These are phyloP conservation scores for Ditula angustiorana DNA, from an alignment of 2,888 invertebrate species.

Conservation along the genomic window DNA sequence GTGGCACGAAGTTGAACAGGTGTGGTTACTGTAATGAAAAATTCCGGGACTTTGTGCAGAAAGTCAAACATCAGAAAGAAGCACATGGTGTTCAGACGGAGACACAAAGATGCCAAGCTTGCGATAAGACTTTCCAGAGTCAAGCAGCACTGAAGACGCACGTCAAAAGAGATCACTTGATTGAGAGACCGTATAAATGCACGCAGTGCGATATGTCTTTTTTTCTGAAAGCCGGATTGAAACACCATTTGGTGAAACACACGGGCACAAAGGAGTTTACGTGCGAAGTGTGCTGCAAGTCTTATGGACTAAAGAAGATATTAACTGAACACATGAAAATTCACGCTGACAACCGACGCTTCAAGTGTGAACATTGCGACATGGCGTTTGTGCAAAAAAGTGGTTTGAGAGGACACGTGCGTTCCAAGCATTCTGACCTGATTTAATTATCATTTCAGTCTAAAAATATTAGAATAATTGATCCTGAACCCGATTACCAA, in stretches of 20 bases:
- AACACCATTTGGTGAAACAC: slow-evolving; percentile 56
- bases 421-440: slow-evolving; percentile 51
- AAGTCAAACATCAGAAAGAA: slow-evolving; percentile 58
- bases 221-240: slow-evolving; percentile 55
- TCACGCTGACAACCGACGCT: slow-evolving; percentile 46
- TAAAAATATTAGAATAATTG: too few relatives aligned
- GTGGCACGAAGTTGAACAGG: slow-evolving; percentile 55
- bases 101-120: slow-evolving; percentile 21
- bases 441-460: background rate
- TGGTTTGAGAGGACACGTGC: slow-evolving; percentile 53
- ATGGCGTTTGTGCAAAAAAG: slow-evolving; percentile 51
- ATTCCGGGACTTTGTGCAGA: slow-evolving; percentile 60
- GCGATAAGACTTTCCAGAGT: slow-evolving; percentile 26
- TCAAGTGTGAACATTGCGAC: slow-evolving; percentile 47
- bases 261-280: slow-evolving; percentile 52
- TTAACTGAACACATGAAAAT: slow-evolving; percentile 59
- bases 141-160: slow-evolving; percentile 18
- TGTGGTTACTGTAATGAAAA: slow-evolving; percentile 66
- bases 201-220: slow-evolving; percentile 61
- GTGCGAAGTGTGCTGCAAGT: slow-evolving; percentile 59
- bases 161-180: slow-evolving; percentile 51
- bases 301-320: slow-evolving; percentile 54
- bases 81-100: slow-evolving; percentile 56
- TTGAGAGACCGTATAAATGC: slow-evolving; percentile 64
- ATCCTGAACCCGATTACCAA: background rate